Evolutionary conservation across 2,888 invertebrate species (phyloP).

Genomic region (Acrobasis suavella): DNA sequence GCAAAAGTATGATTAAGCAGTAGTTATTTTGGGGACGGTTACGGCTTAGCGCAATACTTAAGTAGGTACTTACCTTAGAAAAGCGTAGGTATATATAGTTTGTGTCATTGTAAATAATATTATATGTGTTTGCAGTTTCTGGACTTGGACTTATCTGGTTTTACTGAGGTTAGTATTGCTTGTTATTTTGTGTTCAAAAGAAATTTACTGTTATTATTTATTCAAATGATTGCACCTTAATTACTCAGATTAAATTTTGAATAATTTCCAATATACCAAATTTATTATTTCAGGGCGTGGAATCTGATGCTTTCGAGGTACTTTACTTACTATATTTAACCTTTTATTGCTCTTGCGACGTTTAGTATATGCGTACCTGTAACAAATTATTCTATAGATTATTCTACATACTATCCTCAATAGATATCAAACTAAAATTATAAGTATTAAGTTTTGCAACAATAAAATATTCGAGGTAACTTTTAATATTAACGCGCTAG

Average conservation of each 20-base stretch:
- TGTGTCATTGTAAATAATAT: conserved; percentile 10
- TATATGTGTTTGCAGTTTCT: conserved; percentile 58
- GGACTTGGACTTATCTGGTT: conserved; percentile 67
- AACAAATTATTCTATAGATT: too few species aligned
- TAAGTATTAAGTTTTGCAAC: too few species aligned
- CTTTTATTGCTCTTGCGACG: too few species aligned
- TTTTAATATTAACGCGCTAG: background rate
- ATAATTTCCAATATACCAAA: conserved; percentile 18
- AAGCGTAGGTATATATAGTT: too few species aligned
- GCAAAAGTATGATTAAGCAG: too few species aligned
- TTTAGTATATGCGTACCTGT: too few species aligned
- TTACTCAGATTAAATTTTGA: background rate
- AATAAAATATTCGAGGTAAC: conserved; percentile 50
- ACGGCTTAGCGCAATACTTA: too few species aligned
- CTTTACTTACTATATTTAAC: too few species aligned
- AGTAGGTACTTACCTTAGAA: too few species aligned
- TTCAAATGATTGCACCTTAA: background rate
- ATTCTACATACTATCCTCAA: too few species aligned
- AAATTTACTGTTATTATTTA: background rate
- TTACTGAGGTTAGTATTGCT: conserved; percentile 58
- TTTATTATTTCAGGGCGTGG: conserved; percentile 60
- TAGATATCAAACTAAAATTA: too few species aligned
- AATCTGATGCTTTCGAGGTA: conserved; percentile 72
- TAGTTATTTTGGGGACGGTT: too few species aligned
- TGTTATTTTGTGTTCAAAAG: background rate